Conservation (phyloP, 37 sponge, comb jelly and placozoan species). For the Beroe forskalii region DNA sequence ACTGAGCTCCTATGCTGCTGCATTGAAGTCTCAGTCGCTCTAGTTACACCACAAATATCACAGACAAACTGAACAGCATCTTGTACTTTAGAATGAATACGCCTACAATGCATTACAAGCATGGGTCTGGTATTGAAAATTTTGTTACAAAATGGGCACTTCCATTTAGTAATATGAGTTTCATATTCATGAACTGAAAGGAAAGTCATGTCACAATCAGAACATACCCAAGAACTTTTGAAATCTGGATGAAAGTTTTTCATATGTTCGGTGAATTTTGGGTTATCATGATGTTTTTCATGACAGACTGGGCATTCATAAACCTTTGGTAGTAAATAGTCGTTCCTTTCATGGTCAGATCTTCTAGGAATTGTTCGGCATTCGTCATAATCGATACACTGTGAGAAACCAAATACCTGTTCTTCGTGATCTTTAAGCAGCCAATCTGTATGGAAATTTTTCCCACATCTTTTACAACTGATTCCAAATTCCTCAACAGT, state of each 20-base stretch:
- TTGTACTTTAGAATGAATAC: neutral
- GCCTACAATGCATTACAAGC: neutral
- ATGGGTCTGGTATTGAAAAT: neutral
- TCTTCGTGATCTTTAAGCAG: neutral
- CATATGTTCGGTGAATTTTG: neutral
- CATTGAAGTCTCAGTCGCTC: neutral
- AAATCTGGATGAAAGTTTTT: neutral
- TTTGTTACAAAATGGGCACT: constrained; percentile 15
- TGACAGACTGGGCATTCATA: neutral
- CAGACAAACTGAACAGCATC: neutral
- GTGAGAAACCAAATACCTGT: neutral
- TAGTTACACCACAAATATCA: neutral
- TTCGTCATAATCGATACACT: neutral
- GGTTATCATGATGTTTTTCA: neutral
- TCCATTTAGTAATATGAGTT: constrained; percentile 42
- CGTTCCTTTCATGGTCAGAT: neutral
- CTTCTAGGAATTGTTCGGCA: constrained; percentile 13
- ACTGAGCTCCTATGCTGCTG: neutral
- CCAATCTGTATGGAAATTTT: neutral
- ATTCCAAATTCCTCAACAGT: neutral
- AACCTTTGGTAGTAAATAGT: neutral
- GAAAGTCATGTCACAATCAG: neutral
- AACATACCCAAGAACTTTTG: neutral
- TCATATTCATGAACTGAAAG: neutral
- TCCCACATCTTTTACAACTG: neutral